These are phyloP conservation scores for Piaya cayana DNA, from an alignment of 2,113 vertebrate genomes.

Conservation along the genomic window DNA sequence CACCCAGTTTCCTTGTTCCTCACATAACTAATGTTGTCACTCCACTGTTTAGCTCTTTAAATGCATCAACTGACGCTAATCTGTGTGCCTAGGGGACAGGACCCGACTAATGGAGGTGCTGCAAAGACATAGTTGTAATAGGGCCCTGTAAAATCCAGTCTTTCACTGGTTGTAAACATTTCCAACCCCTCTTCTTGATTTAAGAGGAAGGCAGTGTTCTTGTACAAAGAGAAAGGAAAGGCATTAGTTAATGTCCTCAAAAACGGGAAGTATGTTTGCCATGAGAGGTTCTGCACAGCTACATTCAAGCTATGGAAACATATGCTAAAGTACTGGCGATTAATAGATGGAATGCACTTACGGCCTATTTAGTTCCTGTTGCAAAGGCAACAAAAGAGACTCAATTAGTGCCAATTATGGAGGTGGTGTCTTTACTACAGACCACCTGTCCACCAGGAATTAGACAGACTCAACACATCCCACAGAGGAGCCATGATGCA, in stretches of 20 bases:
- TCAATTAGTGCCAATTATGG: constrained; percentile 43
- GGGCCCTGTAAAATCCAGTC: neutral
- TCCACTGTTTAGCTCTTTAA: neutral
- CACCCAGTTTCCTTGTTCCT: neutral
- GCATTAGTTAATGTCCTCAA: neutral
- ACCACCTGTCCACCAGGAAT: constrained; percentile 52
- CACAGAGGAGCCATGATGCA: neutral
- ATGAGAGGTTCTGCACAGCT: neutral
- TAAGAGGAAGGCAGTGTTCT: neutral
- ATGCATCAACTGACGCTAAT: neutral
- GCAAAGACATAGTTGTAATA: neutral
- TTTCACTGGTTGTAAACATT: neutral
- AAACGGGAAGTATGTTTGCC: neutral
- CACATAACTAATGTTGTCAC: neutral
- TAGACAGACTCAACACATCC: neutral
- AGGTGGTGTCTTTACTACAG: neutral
- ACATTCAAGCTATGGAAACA: neutral
- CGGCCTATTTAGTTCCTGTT: neutral
- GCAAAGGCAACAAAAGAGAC: constrained; percentile 31
- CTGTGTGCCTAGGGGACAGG: neutral
- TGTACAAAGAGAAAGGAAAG: neutral
- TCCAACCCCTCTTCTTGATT: neutral
- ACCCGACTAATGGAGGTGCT: neutral
- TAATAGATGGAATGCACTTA: constrained; percentile 20
- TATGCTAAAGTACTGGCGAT: neutral